These are phyloP conservation scores for Macrostomum lignano DNA, from an alignment of 1,140 invertebrate species.

Conservation along the genomic window DNA sequence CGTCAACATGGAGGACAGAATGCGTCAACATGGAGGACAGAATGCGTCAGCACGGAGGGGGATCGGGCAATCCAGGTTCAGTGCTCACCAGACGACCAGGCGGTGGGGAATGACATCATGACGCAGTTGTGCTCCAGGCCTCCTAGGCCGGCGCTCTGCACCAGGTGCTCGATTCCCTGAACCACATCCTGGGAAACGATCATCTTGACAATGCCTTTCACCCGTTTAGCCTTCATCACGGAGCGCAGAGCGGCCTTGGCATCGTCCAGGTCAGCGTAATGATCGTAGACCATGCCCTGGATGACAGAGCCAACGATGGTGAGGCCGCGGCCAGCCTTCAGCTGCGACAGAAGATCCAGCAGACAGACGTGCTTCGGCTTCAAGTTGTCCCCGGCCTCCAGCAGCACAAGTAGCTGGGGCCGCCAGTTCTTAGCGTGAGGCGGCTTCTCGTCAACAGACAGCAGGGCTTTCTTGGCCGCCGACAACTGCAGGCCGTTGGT, in stretches of 20 bases:
- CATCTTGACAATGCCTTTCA: conserved; percentile 86
- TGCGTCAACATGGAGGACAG: no score
- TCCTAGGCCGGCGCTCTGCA: conserved; percentile 72
- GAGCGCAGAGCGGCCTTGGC: conserved; percentile 33
- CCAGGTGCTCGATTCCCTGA: conserved; percentile 63
- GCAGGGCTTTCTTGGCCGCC: conserved; percentile 66
- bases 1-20: no score
- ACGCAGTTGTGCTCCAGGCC: conserved; percentile 94
- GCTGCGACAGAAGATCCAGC: conserved; percentile 72
- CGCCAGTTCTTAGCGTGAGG: conserved; percentile 98
- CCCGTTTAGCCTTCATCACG: conserved; percentile 62
- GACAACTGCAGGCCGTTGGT: conserved; percentile 78
- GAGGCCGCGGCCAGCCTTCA: conserved; percentile 70
- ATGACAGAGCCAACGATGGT: conserved; percentile 70
- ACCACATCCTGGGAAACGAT: conserved; percentile 49
- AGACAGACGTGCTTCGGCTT: conserved; percentile 39
- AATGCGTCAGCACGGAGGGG: no score
- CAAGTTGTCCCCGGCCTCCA: background rate
- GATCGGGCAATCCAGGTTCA: no score
- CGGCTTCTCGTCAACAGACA: conserved; percentile 69
- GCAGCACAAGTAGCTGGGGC: conserved; percentile 3
- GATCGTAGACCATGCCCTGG: conserved; percentile 34
- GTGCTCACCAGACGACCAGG: no score
- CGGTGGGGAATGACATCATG: conserved; percentile 80
- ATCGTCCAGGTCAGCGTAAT: conserved; percentile 39